Percentiles rank a stretch among this genome's conserved stretches.
These are phyloP conservation scores for Ceratosolen fusciceps DNA, from an alignment of 1,140 invertebrate genomes.

Conservation along the genomic window DNA sequence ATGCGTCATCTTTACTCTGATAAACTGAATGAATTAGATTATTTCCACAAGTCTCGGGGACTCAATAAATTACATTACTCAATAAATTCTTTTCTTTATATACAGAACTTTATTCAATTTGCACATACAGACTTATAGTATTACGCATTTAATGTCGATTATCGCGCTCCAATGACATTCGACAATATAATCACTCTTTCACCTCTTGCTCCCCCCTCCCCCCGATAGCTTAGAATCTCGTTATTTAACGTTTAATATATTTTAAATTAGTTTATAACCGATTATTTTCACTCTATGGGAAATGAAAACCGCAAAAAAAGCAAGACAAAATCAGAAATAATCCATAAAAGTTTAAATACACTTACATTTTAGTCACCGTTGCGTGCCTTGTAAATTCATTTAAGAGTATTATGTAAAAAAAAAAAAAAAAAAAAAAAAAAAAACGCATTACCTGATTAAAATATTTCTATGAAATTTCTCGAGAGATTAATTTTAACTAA, in stretches of 20 bases:
- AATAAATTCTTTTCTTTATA: too few species aligned
- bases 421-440: too few species aligned
- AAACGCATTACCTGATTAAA: too few species aligned
- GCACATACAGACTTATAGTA: background rate
- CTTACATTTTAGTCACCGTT: background rate
- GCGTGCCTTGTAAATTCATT: background rate
- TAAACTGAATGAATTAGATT: slow-evolving; percentile 1
- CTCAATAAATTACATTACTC: slow-evolving; percentile 4
- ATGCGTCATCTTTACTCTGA: background rate
- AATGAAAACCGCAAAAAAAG: background rate
- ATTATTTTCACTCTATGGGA: background rate
- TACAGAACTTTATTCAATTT: background rate
- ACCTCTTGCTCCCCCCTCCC: background rate
- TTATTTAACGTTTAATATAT: background rate
- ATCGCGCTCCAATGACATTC: too few species aligned
- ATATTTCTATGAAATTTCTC: too few species aligned
- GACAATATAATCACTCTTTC: too few species aligned
- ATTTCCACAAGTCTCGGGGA: background rate
- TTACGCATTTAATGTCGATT: background rate
- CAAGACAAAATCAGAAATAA: background rate
- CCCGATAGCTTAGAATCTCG: background rate
- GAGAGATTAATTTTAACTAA: too few species aligned
- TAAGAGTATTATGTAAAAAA: too few species aligned
- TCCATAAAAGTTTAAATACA: background rate
- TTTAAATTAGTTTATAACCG: background rate